phyloP scores from a whole-genome alignment of 1,140 invertebrate species.

The Drusus annulatus region DNA sequence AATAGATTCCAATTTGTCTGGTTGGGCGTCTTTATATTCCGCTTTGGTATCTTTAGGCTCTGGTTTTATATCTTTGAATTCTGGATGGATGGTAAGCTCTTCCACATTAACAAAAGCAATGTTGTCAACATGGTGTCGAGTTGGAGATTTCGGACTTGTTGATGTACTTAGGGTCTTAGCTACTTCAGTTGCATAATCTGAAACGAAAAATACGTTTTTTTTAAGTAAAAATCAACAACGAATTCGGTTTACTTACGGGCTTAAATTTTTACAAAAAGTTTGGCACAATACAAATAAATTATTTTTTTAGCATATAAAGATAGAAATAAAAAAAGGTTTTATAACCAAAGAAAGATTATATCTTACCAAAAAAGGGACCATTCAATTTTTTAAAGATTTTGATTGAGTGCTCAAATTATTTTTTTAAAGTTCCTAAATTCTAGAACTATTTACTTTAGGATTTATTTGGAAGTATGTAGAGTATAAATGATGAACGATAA shows the following conservation, averaged over 20 bases:
- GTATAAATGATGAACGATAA: not conserved
- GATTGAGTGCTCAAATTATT: no score
- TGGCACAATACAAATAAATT: no score
- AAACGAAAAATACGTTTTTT: constrained; percentile 47
- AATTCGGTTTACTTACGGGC: no score
- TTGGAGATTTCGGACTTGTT: constrained; percentile 67
- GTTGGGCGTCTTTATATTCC: not conserved
- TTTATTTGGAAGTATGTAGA: not conserved
- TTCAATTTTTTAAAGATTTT: no score
- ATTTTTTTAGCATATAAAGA: no score
- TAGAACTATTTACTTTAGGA: no score
- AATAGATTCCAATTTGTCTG: not conserved
- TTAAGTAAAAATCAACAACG: no score
- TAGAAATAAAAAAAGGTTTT: no score
- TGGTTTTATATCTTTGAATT: constrained; percentile 44
- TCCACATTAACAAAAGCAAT: constrained; percentile 69
- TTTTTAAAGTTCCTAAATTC: no score
- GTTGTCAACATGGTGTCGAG: constrained; percentile 68
- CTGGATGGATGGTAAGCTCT: constrained; percentile 64
- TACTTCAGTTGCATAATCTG: constrained; percentile 65
- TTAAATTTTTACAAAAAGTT: no score
- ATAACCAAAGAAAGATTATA: no score
- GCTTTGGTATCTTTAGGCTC: constrained; percentile 39
- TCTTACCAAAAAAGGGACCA: no score
- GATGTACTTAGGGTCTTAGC: constrained; percentile 63